Conservation (phyloP, 1,140 invertebrate species). For the Zaprionus tsacasi region DNA sequence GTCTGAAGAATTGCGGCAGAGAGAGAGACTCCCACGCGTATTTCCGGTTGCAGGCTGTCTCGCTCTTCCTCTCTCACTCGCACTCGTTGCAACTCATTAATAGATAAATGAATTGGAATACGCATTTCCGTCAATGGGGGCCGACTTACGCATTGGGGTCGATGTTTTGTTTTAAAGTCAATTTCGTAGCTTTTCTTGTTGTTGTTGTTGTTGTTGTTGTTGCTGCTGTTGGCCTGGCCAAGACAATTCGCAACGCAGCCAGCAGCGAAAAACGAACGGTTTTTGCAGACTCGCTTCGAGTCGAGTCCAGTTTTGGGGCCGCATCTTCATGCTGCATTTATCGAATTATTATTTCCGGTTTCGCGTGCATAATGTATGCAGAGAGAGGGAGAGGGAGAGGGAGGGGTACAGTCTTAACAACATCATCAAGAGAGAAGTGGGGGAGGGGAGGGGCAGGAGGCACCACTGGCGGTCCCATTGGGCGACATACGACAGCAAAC, state of each 20-base stretch:
- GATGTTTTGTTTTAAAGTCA: conserved; percentile 38
- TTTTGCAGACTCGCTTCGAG: conserved; percentile 18
- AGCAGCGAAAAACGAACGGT: conserved; percentile 52
- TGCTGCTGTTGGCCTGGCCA: conserved; percentile 8
- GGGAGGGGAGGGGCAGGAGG: not conserved
- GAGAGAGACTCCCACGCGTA: conserved; percentile 63
- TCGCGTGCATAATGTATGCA: conserved; percentile 38
- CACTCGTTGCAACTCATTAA: conserved; percentile 43
- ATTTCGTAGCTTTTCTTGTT: conserved; percentile 11
- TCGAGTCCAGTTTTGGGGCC: conserved; percentile 18
- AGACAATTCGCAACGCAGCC: conserved; percentile 65
- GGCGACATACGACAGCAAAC: conserved; percentile 81
- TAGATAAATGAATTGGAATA: conserved; percentile 70
- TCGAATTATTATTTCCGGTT: conserved; percentile 84
- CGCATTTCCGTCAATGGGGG: conserved; percentile 63
- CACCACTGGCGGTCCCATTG: conserved; percentile 66
- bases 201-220: conserved; percentile 12
- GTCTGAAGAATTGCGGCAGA: conserved; percentile 1
- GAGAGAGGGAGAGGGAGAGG: conserved; percentile 5
- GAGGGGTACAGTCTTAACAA: conserved; percentile 8
- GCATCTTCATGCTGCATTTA: conserved; percentile 74
- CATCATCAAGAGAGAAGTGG: conserved; percentile 26
- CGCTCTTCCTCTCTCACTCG: not conserved
- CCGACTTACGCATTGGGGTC: conserved; percentile 20
- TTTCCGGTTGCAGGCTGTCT: conserved; percentile 46